Conservation (phyloP, 2,888 invertebrate species). For the Drosophila mettleri region DNA sequence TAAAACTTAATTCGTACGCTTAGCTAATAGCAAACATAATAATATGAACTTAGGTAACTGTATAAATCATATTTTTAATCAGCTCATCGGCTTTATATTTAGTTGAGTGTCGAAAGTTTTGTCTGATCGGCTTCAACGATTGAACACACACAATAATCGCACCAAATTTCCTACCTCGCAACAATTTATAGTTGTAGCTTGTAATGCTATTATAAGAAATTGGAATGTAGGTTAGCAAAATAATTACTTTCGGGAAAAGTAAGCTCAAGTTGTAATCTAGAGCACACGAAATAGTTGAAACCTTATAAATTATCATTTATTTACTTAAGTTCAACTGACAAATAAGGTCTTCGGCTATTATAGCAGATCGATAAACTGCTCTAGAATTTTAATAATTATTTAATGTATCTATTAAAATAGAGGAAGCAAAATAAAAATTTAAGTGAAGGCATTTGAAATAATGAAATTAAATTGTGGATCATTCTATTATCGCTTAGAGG, state of each 20-base stretch:
- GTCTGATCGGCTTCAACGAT: background rate
- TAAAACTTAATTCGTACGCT: background rate
- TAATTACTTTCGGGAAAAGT: background rate
- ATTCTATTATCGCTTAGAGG: too few relatives aligned
- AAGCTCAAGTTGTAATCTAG: background rate
- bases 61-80: background rate
- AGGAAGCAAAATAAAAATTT: too few relatives aligned
- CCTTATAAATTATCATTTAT: too few relatives aligned
- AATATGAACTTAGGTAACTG: constrained; percentile 5
- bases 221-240: background rate
- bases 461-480: too few relatives aligned
- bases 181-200: background rate
- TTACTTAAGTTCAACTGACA: too few relatives aligned
- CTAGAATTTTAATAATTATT: background rate
- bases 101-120: constrained; percentile 2
- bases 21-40: constrained; percentile 2
- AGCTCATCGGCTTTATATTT: constrained; percentile 2
- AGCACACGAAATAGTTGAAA: background rate
- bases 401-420: background rate
- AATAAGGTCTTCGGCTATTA: too few relatives aligned
- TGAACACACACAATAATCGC: background rate
- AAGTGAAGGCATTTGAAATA: too few relatives aligned
- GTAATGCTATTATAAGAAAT: background rate
- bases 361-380: background rate
- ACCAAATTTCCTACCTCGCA: background rate